A percentile compares a stretch with the other conserved stretches of the same genome.
Conservation (phyloP, 2,113 vertebrate species). For the Cyprinodon variegatus region DNA sequence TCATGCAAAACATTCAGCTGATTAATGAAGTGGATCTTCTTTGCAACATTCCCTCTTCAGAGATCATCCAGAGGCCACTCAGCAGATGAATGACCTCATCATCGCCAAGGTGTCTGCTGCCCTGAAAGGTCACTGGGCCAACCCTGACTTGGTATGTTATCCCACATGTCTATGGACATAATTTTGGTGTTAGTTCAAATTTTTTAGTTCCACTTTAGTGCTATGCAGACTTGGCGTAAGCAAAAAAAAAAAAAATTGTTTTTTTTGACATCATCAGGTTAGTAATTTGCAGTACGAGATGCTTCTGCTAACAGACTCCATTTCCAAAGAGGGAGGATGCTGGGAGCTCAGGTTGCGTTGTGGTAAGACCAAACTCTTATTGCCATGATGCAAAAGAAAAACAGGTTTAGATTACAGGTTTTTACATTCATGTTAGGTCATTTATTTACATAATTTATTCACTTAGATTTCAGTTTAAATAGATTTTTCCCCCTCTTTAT, state of each 20-base stretch:
- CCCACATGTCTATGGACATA: neutral
- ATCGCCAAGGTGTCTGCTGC: slow-evolving; percentile 95
- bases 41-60: slow-evolving; percentile 65
- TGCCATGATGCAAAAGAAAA: neutral
- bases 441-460: neutral
- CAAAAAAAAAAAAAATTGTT: neutral
- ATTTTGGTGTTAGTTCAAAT: neutral
- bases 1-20: neutral
- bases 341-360: slow-evolving; percentile 97
- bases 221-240: neutral
- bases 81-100: slow-evolving; percentile 98
- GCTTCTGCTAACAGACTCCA: slow-evolving; percentile 96
- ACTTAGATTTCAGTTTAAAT: neutral
- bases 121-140: slow-evolving; percentile 97
- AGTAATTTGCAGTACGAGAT: slow-evolving; percentile 98
- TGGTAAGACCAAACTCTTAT: slow-evolving; percentile 80
- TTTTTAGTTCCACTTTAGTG: neutral
- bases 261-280: slow-evolving; percentile 80
- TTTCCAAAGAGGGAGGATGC: slow-evolving; percentile 96
- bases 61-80: slow-evolving; percentile 96
- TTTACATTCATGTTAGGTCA: neutral
- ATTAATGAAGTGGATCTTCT: neutral
- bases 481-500: neutral
- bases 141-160: slow-evolving; percentile 92
- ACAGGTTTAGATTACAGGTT: neutral